phyloP scores from a whole-genome alignment of 2,888 invertebrate genomes.

The Spodoptera littoralis region DNA sequence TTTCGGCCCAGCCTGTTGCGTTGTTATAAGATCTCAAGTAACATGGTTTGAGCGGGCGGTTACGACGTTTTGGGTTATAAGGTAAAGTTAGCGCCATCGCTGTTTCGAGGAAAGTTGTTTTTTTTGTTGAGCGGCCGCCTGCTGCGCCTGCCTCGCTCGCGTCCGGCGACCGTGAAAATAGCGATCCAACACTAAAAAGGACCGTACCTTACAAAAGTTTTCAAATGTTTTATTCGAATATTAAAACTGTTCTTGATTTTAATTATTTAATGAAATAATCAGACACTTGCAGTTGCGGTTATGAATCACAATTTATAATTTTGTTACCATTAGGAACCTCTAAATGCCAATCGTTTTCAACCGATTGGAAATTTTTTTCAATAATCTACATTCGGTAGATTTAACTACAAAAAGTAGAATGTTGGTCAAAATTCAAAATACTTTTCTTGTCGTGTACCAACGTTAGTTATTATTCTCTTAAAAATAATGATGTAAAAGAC shows the following conservation, averaged over 20 bases:
- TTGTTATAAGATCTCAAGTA: conserved; percentile 77
- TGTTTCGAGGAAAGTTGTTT: conserved; percentile 88
- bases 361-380: too few species aligned
- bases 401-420: too few species aligned
- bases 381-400: too few species aligned
- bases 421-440: too few species aligned
- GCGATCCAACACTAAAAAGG: conserved; percentile 68
- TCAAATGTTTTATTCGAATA: conserved; percentile 18
- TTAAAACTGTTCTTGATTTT: not conserved
- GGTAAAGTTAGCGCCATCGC: conserved; percentile 85
- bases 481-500: too few species aligned
- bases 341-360: too few species aligned
- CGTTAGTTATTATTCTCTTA: too few species aligned
- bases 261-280: not conserved
- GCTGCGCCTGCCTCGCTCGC: conserved; percentile 79
- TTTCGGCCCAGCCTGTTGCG: conserved; percentile 80
- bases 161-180: conserved; percentile 85
- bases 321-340: too few species aligned
- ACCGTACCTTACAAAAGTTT: conserved; percentile 45
- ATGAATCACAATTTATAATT: too few species aligned
- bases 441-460: too few species aligned
- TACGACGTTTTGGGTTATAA: conserved; percentile 70
- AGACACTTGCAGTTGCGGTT: too few species aligned
- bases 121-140: conserved; percentile 82
- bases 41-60: conserved; percentile 63